These are phyloP conservation scores for Gambusia affinis DNA, from an alignment of 2,113 vertebrate genomes.

Conservation along the genomic window DNA sequence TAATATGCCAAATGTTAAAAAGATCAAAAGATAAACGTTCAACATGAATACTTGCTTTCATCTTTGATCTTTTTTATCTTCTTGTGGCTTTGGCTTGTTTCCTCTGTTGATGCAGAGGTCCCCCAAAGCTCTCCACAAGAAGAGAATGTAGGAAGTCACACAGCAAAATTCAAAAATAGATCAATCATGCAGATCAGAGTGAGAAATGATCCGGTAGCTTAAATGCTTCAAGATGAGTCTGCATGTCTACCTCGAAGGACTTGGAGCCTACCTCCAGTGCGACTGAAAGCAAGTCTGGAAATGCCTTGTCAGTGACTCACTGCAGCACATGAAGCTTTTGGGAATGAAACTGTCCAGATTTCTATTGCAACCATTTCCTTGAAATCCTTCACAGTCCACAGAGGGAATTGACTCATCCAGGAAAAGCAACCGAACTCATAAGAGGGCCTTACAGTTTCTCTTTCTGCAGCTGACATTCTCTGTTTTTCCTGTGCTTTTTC, in stretches of 20 bases:
- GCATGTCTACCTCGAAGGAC: slow-evolving; percentile 50
- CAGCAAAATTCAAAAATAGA: slow-evolving; percentile 52
- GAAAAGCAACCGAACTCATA: slow-evolving; percentile 42
- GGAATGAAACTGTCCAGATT: slow-evolving; percentile 65
- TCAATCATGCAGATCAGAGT: slow-evolving; percentile 61
- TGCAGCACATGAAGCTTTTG: slow-evolving; percentile 51
- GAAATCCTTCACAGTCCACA: slow-evolving; percentile 53
- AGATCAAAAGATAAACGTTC: slow-evolving; percentile 45
- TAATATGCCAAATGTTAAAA: slow-evolving; percentile 44
- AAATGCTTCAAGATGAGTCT: slow-evolving; percentile 75
- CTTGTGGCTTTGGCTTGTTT: slow-evolving; percentile 49
- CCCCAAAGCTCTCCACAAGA: slow-evolving; percentile 44
- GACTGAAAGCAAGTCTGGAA: slow-evolving; percentile 53
- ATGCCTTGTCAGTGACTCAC: slow-evolving; percentile 73
- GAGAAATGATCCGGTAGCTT: slow-evolving; percentile 67
- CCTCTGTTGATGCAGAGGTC: slow-evolving; percentile 48
- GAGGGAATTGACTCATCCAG: slow-evolving; percentile 62
- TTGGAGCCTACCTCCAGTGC: slow-evolving; percentile 28
- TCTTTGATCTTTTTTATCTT: slow-evolving; percentile 30
- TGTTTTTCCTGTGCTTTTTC: not conserved
- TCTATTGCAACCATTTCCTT: slow-evolving; percentile 54
- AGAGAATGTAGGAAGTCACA: slow-evolving; percentile 41
- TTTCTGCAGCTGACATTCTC: slow-evolving; percentile 8
- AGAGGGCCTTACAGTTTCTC: slow-evolving; percentile 13
- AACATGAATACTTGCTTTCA: slow-evolving; percentile 48